Evolutionary conservation across 2,888 invertebrate genomes (phyloP).

Genomic region (Bembecia ichneumoniformis): DNA sequence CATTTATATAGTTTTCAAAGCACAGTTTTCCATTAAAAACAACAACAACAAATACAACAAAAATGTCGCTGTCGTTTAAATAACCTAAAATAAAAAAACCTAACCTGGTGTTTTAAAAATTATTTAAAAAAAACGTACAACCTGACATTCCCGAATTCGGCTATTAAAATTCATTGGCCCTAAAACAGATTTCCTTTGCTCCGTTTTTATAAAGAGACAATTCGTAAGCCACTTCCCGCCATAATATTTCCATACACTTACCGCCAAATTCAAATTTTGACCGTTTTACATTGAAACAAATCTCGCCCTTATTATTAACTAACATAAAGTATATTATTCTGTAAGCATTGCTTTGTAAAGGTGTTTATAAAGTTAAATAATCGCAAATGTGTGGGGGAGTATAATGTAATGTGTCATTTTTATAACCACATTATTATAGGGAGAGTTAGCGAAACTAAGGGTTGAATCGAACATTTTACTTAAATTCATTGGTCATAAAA

Average conservation of each 20-base stretch:
- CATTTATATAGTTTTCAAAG: too few relatives aligned
- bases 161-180: conserved; percentile 59
- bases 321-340: too few relatives aligned
- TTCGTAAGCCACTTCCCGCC: conserved; percentile 60
- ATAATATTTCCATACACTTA: conserved; percentile 59
- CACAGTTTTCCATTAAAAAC: too few relatives aligned
- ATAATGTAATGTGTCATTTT: conserved; percentile 44
- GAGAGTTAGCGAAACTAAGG: conserved; percentile 29
- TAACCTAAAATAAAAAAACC: conserved; percentile 24
- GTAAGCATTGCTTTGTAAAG: conserved; percentile 6
- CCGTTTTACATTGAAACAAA: neutral
- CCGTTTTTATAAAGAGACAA: conserved; percentile 51
- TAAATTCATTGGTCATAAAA: conserved; percentile 12
- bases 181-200: conserved; percentile 40
- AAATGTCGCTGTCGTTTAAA: conserved; percentile 16
- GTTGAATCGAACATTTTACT: conserved; percentile 27
- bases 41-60: too few relatives aligned
- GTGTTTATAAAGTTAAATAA: conserved; percentile 35
- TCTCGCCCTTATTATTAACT: neutral
- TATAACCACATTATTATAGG: conserved; percentile 42
- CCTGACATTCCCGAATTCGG: conserved; percentile 4
- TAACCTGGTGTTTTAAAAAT: conserved; percentile 15
- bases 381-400: conserved; percentile 37
- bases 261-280: neutral
- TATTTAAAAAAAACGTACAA: too few relatives aligned